phyloP scores from a whole-genome alignment of 30 jellyfish, hydroid and myxozoan genomes.

The Chironex yamaguchii region DNA sequence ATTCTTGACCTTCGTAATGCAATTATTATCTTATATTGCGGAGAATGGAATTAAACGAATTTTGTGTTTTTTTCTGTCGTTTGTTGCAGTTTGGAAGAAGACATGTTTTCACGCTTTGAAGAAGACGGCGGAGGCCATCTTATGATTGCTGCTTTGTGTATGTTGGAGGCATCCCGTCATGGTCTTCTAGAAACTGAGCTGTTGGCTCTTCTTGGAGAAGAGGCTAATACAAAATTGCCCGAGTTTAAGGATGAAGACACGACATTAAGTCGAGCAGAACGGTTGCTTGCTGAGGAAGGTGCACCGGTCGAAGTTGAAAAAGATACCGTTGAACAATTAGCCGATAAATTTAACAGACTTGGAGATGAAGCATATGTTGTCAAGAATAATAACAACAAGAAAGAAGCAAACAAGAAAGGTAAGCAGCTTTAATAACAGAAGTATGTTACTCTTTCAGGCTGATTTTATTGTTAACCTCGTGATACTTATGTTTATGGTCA shows the following conservation, averaged over 20 bases:
- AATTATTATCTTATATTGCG: too few species aligned
- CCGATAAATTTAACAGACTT: slow-evolving; percentile 53
- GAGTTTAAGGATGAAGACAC: slow-evolving; percentile 22
- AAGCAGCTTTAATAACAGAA: too few species aligned
- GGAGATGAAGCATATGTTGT: slow-evolving; percentile 75
- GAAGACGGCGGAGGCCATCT: slow-evolving; percentile 64
- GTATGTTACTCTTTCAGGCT: too few species aligned
- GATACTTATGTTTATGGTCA: too few species aligned
- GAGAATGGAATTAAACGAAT: too few species aligned
- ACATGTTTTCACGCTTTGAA: slow-evolving; percentile 68
- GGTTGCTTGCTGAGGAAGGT: background rate
- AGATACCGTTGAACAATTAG: slow-evolving; percentile 29
- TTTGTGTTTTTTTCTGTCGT: too few species aligned
- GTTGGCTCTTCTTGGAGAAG: slow-evolving; percentile 49
- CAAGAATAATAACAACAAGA: slow-evolving; percentile 32
- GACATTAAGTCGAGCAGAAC: background rate
- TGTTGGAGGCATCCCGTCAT: slow-evolving; percentile 72
- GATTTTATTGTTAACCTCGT: too few species aligned
- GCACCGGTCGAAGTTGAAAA: slow-evolving; percentile 17
- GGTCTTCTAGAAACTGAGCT: slow-evolving; percentile 75
- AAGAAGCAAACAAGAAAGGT: background rate
- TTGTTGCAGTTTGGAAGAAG: slow-evolving; percentile 63
- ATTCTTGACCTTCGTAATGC: too few species aligned
- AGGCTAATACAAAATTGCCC: slow-evolving; percentile 28
- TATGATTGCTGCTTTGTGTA: slow-evolving; percentile 67